These are phyloP conservation scores for Sebastes oblongus DNA, from an alignment of 2,797 vertebrate species.

Conservation along the genomic window DNA sequence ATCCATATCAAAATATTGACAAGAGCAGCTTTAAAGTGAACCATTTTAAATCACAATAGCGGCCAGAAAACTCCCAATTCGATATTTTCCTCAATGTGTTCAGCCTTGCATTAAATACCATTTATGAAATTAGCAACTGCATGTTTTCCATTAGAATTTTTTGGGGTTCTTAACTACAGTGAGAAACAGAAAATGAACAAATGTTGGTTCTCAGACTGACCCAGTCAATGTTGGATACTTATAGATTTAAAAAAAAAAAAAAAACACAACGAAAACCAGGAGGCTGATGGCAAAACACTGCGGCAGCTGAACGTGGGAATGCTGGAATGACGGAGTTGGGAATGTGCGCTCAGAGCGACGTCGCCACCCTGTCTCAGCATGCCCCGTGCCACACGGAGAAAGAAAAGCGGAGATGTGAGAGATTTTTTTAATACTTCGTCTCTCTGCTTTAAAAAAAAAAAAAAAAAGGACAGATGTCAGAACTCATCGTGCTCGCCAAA, in stretches of 20 bases:
- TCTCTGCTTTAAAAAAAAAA: not conserved
- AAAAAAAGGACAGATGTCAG: conserved; percentile 41
- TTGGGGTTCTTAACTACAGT: not conserved
- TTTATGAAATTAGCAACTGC: not conserved
- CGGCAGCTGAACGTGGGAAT: conserved; percentile 17
- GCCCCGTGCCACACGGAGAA: conserved; percentile 26
- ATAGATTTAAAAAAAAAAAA: not conserved
- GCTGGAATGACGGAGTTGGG: conserved; percentile 18
- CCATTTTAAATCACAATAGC: not conserved
- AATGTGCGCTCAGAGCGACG: conserved; percentile 24
- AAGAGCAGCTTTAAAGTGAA: not conserved
- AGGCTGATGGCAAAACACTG: not conserved
- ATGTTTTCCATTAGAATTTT: not conserved
- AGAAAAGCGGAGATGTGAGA: conserved; percentile 20
- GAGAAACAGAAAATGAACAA: not conserved
- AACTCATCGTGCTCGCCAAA: conserved; percentile 10
- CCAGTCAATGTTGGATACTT: not conserved
- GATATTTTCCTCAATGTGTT: not conserved
- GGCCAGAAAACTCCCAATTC: not conserved
- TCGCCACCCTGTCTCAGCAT: conserved; percentile 39
- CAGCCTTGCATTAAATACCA: not conserved
- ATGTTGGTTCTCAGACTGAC: not conserved
- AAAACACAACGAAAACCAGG: not conserved
- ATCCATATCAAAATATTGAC: not conserved
- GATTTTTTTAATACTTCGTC: conserved; percentile 5